phyloP scores from a whole-genome alignment of 2,113 vertebrate genomes.

The Syrrhaptes paradoxus region DNA sequence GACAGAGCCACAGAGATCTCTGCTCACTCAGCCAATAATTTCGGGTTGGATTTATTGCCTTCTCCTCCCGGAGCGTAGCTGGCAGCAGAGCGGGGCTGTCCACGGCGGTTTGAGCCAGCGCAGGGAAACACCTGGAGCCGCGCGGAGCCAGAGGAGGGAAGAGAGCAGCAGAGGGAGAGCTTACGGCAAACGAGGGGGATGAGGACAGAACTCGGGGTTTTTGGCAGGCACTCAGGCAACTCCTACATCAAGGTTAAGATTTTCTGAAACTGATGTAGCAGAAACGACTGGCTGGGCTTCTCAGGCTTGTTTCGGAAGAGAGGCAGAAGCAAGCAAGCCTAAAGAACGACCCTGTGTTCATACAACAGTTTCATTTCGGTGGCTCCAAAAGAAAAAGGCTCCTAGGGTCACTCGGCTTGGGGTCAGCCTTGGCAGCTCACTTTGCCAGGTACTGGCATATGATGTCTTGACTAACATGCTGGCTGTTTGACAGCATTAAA shows the following conservation, averaged over 20 bases:
- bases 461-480: too few species aligned
- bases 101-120: accelerated
- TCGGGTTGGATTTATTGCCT: not conserved
- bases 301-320: not conserved
- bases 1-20: not conserved
- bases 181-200: not conserved
- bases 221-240: not conserved
- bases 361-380: not conserved
- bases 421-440: not conserved
- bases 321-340: too few species aligned
- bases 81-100: not conserved
- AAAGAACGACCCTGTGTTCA: too few species aligned
- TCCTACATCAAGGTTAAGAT: not conserved
- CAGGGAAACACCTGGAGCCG: not conserved
- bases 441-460: not conserved
- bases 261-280: not conserved
- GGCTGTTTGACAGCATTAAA: not conserved
- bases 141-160: not conserved
- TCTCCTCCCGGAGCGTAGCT: not conserved
- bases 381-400: not conserved
- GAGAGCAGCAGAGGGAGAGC: not conserved
- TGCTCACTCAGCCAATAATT: not conserved
- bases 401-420: not conserved
- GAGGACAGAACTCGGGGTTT: not conserved
- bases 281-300: not conserved